phyloP scores from a whole-genome alignment of 1,140 invertebrate species.

The Maniola jurtina region DNA sequence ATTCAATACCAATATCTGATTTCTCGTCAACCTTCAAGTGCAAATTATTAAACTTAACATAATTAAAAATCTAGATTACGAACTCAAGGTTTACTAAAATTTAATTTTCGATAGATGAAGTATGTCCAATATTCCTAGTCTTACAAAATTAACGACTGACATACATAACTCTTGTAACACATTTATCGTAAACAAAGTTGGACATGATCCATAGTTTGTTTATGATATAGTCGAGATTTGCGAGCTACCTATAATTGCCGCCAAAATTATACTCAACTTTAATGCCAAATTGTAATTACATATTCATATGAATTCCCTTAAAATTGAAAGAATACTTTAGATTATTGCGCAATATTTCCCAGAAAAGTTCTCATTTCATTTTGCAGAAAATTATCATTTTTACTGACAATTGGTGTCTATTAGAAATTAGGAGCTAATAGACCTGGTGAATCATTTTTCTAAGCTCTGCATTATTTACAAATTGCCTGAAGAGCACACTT shows the following conservation, averaged over 20 bases:
- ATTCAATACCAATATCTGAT: no score
- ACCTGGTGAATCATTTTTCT: no score
- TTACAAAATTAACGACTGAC: conserved; percentile 26
- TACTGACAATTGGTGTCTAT: no score
- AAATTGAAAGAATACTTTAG: neutral
- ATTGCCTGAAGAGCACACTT: no score
- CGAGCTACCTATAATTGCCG: conserved; percentile 39
- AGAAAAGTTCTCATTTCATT: no score
- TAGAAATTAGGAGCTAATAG: no score
- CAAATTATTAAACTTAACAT: neutral
- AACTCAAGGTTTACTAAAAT: neutral
- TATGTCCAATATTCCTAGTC: conserved; percentile 16
- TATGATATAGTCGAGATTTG: conserved; percentile 39
- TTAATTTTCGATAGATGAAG: conserved; percentile 4
- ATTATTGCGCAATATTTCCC: no score
- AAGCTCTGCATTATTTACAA: no score
- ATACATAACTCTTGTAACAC: conserved; percentile 32
- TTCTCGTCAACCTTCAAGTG: no score
- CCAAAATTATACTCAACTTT: conserved; percentile 18
- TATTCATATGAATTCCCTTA: neutral
- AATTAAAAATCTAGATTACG: conserved; percentile 2
- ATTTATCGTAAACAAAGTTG: conserved; percentile 47
- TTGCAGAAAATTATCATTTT: no score
- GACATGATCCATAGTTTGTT: conserved; percentile 52
- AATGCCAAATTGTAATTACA: neutral